Percentiles rank a stretch among this genome's conserved stretches.
phyloP scores from a whole-genome alignment of 2,888 invertebrate species.

The Eilema depressum region DNA sequence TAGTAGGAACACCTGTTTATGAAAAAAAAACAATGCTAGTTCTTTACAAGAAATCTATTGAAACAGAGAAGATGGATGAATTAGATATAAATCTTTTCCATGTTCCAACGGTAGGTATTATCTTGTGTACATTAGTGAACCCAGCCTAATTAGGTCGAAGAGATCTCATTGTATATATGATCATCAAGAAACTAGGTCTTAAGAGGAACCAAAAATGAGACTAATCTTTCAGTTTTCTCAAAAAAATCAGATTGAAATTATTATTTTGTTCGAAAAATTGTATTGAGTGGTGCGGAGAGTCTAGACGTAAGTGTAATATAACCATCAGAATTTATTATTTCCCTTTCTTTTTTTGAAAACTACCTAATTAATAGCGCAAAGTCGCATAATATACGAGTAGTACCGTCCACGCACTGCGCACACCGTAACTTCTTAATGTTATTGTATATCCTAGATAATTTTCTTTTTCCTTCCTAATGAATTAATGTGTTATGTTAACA shows the following conservation, averaged over 20 bases:
- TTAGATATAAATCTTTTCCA: neutral
- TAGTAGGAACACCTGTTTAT: neutral
- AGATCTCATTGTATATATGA: neutral
- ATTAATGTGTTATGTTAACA: neutral
- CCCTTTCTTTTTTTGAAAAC: no score
- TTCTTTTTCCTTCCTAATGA: neutral
- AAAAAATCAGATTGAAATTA: no score
- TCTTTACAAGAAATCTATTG: neutral
- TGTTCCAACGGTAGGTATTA: neutral
- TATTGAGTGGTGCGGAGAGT: no score
- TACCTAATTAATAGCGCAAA: no score
- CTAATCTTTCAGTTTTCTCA: no score
- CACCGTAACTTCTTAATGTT: neutral
- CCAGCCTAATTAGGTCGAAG: neutral
- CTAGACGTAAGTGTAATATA: no score
- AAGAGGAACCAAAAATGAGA: neutral
- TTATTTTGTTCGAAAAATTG: no score
- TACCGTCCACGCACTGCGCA: neutral
- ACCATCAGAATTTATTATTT: no score
- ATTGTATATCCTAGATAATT: neutral
- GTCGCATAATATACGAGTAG: no score
- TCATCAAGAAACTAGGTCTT: neutral
- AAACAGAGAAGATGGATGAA: neutral
- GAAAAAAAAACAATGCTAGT: neutral
- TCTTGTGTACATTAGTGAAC: neutral